Conservation (phyloP, 2,113 vertebrate species). For the Cacatua alba region DNA sequence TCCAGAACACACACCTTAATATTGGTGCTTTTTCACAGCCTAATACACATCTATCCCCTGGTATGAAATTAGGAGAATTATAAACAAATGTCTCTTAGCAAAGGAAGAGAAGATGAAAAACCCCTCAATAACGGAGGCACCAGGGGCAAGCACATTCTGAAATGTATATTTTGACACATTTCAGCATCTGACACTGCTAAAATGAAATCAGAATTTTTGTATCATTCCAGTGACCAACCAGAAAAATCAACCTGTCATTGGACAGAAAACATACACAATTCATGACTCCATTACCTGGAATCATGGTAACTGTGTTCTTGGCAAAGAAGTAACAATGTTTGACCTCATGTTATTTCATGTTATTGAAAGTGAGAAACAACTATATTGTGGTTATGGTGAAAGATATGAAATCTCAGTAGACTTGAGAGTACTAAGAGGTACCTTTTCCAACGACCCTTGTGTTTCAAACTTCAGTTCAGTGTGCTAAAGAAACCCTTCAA, state of each 20-base stretch:
- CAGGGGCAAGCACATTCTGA: neutral
- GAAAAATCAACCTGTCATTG: neutral
- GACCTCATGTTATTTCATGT: neutral
- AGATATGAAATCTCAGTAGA: neutral
- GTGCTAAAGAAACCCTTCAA: neutral
- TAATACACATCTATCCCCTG: neutral
- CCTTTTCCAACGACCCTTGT: neutral
- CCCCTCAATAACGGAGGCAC: neutral
- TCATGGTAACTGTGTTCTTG: neutral
- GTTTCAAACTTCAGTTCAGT: neutral
- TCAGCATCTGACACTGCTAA: neutral
- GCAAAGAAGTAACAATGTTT: neutral
- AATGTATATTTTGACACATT: neutral
- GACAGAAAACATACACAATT: neutral
- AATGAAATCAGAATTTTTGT: neutral
- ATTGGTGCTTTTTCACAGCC: neutral
- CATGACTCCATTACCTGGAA: neutral
- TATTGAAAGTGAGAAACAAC: neutral
- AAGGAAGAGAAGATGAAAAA: neutral
- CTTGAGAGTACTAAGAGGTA: neutral
- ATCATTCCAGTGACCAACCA: neutral
- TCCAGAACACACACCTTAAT: neutral
- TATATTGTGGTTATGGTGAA: neutral
- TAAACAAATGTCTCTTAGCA: neutral
- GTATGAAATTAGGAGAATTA: neutral